Percentiles rank a stretch among this genome's conserved stretches.
These are phyloP conservation scores for Drosophila erecta DNA, from an alignment of 1,140 invertebrate genomes.

Conservation along the genomic window DNA sequence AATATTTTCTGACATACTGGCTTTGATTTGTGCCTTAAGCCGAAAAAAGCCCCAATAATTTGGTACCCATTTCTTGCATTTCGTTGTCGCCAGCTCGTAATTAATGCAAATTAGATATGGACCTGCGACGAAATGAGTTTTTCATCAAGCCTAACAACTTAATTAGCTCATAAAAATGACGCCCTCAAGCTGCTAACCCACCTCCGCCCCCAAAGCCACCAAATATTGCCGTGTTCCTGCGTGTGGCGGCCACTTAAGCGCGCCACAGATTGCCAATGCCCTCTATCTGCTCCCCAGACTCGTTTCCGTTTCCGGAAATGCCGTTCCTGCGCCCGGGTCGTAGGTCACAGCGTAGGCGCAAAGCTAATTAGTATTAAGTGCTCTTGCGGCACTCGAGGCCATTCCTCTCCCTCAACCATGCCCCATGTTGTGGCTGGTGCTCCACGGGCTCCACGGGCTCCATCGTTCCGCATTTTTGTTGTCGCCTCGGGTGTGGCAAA, in stretches of 20 bases:
- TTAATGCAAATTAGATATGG: slow-evolving; percentile 81
- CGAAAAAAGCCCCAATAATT: slow-evolving; percentile 23
- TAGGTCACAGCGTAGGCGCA: slow-evolving; percentile 79
- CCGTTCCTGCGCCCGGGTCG: slow-evolving; percentile 54
- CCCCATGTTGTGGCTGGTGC: slow-evolving; percentile 22
- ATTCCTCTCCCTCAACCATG: slow-evolving; percentile 19
- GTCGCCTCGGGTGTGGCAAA: slow-evolving; percentile 72
- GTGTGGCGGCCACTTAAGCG: slow-evolving; percentile 78
- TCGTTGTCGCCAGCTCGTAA: slow-evolving; percentile 46
- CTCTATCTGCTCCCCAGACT: neutral
- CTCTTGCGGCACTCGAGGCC: slow-evolving; percentile 76
- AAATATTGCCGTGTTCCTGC: slow-evolving; percentile 27
- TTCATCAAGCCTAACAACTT: slow-evolving; percentile 83
- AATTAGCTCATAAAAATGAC: slow-evolving; percentile 83
- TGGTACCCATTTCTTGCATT: slow-evolving; percentile 23
- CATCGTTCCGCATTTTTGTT: slow-evolving; percentile 33
- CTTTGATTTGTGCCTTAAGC: slow-evolving; percentile 5
- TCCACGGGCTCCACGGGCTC: slow-evolving; percentile 8
- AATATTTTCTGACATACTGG: slow-evolving; percentile 2
- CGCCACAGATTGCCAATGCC: slow-evolving; percentile 72
- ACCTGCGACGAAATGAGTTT: slow-evolving; percentile 72
- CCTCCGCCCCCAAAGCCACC: slow-evolving; percentile 6
- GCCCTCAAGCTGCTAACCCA: slow-evolving; percentile 69
- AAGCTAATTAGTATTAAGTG: slow-evolving; percentile 83
- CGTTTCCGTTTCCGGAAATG: slow-evolving; percentile 55